Evolutionary conservation across 2,888 invertebrate species (phyloP).

Genomic region (Harpagoxenus sublaevis): DNA sequence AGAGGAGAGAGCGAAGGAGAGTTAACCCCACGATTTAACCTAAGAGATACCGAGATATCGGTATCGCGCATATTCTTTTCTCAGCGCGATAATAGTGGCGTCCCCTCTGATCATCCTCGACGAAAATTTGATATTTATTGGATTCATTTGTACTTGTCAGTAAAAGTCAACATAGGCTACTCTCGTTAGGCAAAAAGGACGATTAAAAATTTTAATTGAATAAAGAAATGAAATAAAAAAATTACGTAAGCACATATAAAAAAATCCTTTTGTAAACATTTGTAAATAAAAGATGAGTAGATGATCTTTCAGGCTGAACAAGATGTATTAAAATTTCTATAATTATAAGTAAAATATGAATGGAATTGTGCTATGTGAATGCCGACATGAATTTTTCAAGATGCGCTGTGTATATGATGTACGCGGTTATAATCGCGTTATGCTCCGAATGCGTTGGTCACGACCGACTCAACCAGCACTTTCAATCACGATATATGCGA

Average conservation of each 20-base stretch:
- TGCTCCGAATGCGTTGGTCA: constrained; percentile 55
- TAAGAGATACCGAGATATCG: constrained; percentile 69
- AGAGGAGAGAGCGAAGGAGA: constrained; percentile 54
- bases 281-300: not conserved
- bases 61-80: constrained; percentile 40
- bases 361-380: not conserved
- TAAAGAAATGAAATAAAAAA: not conserved
- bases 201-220: not conserved
- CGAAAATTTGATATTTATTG: constrained; percentile 42
- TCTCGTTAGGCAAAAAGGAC: not conserved
- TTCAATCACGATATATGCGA: constrained; percentile 37
- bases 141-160: not conserved
- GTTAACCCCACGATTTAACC: constrained; percentile 77
- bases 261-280: not conserved
- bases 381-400: constrained; percentile 33
- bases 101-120: constrained; percentile 41
- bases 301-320: not conserved
- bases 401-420: not conserved
- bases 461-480: constrained; percentile 45
- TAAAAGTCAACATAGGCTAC: not conserved
- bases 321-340: constrained; percentile 33
- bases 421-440: constrained; percentile 53
- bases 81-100: constrained; percentile 33
- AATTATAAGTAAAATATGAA: constrained; percentile 29
- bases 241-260: not conserved